A percentile compares a stretch with the other conserved stretches of the same genome.
Evolutionary conservation across 2,888 invertebrate genomes (phyloP).

Genomic region (Brenthis hecate): DNA sequence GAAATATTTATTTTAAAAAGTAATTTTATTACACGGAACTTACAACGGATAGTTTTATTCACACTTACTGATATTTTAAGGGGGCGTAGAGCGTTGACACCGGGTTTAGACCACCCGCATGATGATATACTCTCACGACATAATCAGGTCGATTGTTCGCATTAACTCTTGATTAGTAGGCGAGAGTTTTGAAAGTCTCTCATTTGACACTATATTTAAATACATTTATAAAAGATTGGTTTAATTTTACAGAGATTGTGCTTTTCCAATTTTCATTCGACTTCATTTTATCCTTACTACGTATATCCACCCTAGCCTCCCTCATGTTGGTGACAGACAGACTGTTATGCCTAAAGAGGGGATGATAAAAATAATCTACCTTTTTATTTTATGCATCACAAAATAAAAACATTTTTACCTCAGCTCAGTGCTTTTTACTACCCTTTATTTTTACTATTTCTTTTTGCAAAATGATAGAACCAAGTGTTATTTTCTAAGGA

Average conservation of each 20-base stretch:
- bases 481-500: too few species aligned
- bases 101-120: constrained; percentile 40
- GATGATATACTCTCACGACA: constrained; percentile 21
- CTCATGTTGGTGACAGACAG: constrained; percentile 2
- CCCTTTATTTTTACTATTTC: too few species aligned
- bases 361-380: neutral
- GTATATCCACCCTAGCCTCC: neutral
- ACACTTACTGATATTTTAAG: constrained; percentile 20
- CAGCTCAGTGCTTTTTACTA: too few species aligned
- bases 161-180: constrained; percentile 17
- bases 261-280: neutral
- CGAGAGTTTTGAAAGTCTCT: constrained; percentile 1
- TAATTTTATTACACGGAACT: neutral
- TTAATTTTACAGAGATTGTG: neutral
- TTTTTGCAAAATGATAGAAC: too few species aligned
- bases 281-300: neutral
- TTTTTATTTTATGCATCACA: too few species aligned
- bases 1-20: too few species aligned
- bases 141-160: constrained; percentile 26
- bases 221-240: neutral
- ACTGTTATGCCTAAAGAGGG: neutral
- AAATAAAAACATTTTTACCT: too few species aligned
- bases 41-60: neutral
- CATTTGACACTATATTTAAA: neutral
- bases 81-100: constrained; percentile 61